Conservation (phyloP, 2,113 vertebrate species). For the Crypturellus undulatus region DNA sequence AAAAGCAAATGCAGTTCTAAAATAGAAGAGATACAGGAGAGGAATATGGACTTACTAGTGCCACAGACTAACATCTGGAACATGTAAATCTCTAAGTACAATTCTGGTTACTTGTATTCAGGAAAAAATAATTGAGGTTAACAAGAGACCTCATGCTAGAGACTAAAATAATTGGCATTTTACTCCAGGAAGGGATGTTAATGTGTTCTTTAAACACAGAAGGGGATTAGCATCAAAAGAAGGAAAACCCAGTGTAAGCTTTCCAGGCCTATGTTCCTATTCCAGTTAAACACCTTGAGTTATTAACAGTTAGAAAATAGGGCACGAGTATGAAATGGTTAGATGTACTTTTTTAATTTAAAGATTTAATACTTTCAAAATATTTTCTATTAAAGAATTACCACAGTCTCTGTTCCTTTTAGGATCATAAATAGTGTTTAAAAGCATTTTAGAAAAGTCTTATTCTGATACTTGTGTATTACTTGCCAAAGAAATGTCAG, state of each 20-base stretch:
- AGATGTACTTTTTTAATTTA: background rate
- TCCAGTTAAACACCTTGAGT: background rate
- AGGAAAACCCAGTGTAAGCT: background rate
- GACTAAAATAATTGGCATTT: background rate
- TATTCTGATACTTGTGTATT: background rate
- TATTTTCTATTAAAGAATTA: background rate
- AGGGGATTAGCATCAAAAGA: background rate
- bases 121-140: background rate
- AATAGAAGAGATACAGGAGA: background rate
- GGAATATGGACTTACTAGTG: background rate
- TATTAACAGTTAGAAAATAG: background rate
- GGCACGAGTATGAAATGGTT: background rate
- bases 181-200: rapidly evolving
- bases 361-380: background rate
- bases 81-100: background rate
- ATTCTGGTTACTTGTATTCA: background rate
- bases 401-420: background rate
- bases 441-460: background rate
- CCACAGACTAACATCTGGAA: background rate
- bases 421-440: background rate
- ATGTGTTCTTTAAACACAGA: background rate
- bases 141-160: too few relatives aligned
- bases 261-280: background rate
- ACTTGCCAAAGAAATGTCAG: background rate
- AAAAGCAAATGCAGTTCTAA: background rate